phyloP scores from a whole-genome alignment of 2,888 invertebrate species.

The Campaea margaritaria region DNA sequence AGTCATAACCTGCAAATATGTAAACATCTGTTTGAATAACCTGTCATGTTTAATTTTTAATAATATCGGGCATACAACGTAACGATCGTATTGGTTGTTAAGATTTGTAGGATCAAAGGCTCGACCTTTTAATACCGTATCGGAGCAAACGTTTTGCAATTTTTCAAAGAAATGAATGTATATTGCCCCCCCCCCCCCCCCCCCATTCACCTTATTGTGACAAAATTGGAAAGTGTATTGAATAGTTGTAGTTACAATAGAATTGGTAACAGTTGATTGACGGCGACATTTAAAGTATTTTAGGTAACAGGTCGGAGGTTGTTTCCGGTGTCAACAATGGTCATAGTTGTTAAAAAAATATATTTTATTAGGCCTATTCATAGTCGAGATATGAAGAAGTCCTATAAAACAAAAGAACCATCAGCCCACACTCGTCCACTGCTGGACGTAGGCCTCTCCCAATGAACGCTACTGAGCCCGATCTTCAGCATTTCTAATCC shows the following conservation, averaged over 20 bases:
- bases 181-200: too few species aligned
- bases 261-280: conserved; percentile 46
- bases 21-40: too few species aligned
- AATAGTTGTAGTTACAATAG: background rate
- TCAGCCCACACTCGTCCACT: too few species aligned
- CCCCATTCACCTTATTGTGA: conserved; percentile 23
- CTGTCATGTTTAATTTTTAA: background rate
- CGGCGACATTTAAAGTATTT: conserved; percentile 50
- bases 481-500: too few species aligned
- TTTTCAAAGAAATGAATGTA: background rate
- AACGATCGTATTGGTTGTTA: background rate
- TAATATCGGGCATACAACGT: background rate
- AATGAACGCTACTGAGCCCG: too few species aligned
- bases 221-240: conserved; percentile 1
- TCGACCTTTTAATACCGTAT: background rate
- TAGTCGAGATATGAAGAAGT: too few species aligned
- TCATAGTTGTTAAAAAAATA: background rate
- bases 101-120: background rate
- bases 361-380: background rate
- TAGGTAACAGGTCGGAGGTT: conserved; percentile 46
- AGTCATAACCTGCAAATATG: too few species aligned
- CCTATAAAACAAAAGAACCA: too few species aligned
- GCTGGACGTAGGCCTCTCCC: too few species aligned
- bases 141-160: background rate
- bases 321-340: conserved; percentile 30